Conservation (phyloP, 1,140 invertebrate genomes). For the Phortica variegata region DNA sequence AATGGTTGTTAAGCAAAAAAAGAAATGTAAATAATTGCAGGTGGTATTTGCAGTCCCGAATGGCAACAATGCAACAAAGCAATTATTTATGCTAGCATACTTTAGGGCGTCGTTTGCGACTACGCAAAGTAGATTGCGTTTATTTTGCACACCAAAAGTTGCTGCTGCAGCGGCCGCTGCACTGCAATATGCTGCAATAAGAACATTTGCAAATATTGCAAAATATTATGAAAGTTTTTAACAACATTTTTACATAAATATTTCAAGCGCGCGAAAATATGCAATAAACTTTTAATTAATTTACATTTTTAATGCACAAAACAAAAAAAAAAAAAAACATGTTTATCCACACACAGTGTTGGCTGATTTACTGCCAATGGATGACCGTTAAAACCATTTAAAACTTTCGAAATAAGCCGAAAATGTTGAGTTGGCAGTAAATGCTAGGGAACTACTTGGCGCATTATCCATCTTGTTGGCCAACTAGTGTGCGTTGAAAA, state of each 20-base stretch:
- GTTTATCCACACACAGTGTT: slow-evolving; percentile 8
- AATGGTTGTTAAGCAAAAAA: slow-evolving; percentile 6
- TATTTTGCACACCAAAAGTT: slow-evolving; percentile 40
- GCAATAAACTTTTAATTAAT: too few species aligned
- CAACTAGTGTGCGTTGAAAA: too few species aligned
- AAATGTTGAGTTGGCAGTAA: slow-evolving; percentile 32
- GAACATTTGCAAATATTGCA: slow-evolving; percentile 4
- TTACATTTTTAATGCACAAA: too few species aligned
- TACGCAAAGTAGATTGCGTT: slow-evolving; percentile 15
- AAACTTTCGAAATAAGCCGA: slow-evolving; percentile 51
- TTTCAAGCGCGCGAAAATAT: too few species aligned
- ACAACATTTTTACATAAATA: slow-evolving; percentile 42
- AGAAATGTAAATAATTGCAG: slow-evolving; percentile 41
- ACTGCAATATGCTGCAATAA: slow-evolving; percentile 25
- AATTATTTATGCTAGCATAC: slow-evolving; percentile 32
- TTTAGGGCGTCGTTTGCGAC: slow-evolving; percentile 27
- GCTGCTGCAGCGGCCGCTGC: slow-evolving; percentile 24
- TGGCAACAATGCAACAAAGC: slow-evolving; percentile 36
- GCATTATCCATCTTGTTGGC: too few species aligned
- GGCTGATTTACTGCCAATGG: slow-evolving; percentile 13
- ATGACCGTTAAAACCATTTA: slow-evolving; percentile 39
- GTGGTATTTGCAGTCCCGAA: slow-evolving; percentile 9
- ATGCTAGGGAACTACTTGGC: too few species aligned
- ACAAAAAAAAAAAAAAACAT: slow-evolving; percentile 9
- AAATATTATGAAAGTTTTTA: slow-evolving; percentile 36